These are phyloP conservation scores for Chaitophorus viminalis DNA, from an alignment of 2,888 invertebrate genomes.

Conservation along the genomic window DNA sequence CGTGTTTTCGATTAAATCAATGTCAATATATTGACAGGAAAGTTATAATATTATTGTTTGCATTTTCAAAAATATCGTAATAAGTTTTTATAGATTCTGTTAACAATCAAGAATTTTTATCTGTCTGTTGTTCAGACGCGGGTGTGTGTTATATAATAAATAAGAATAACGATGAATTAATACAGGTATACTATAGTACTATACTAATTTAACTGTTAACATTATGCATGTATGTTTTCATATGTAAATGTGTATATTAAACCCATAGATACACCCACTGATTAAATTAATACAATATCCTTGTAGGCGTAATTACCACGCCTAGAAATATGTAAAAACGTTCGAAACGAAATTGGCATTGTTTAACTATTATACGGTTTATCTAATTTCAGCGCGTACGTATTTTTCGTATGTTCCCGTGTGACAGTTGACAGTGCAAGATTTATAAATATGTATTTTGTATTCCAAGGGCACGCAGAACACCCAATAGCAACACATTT, in stretches of 20 bases:
- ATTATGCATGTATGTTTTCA: background rate
- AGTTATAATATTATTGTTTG: background rate
- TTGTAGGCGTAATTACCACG: constrained; percentile 61
- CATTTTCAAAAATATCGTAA: background rate
- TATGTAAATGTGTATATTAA: background rate
- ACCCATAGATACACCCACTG: background rate
- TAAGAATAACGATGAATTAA: background rate
- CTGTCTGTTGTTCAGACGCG: background rate
- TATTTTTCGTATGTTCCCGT: background rate
- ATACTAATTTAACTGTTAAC: no score
- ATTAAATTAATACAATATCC: constrained; percentile 52
- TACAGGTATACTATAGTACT: background rate
- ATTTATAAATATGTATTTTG: constrained; percentile 24
- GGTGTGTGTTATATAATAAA: background rate
- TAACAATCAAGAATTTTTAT: background rate
- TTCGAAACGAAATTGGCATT: constrained; percentile 31
- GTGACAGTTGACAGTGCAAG: background rate
- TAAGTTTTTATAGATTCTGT: background rate
- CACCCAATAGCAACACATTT: background rate
- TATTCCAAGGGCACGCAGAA: background rate
- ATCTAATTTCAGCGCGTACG: background rate
- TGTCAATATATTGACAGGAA: background rate
- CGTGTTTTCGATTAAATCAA: constrained; percentile 38
- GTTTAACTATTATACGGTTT: constrained; percentile 37
- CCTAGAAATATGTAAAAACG: constrained; percentile 57